A percentile compares a stretch with the other conserved stretches of the same genome.
Evolutionary conservation across 2,888 invertebrate genomes (phyloP).

Genomic region (Eupithecia abbreviata): DNA sequence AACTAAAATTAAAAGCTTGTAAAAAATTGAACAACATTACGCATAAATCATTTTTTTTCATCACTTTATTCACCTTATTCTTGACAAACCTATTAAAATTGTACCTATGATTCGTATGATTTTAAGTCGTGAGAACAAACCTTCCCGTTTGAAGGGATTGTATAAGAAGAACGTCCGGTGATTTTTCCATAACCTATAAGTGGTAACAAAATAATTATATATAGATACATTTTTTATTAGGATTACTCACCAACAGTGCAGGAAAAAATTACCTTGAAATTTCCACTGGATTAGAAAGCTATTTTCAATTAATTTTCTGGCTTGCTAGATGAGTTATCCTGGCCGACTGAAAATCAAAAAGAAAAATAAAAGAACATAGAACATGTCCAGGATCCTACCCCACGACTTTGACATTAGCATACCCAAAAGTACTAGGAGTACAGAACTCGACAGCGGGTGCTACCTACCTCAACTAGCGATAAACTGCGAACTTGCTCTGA

Average conservation of each 20-base stretch:
- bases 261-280: no score
- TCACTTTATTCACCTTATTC: not conserved
- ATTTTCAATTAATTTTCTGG: no score
- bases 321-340: not conserved
- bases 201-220: no score
- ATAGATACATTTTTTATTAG: no score
- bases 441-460: slow-evolving; percentile 27
- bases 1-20: no score
- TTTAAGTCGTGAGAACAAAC: not conserved
- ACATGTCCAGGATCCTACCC: not conserved
- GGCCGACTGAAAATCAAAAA: not conserved
- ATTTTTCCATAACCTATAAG: not conserved
- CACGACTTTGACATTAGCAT: slow-evolving; percentile 1
- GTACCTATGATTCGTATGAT: not conserved
- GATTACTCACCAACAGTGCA: no score
- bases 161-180: not conserved
- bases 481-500: slow-evolving; percentile 47
- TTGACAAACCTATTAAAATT: not conserved
- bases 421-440: slow-evolving; percentile 28
- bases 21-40: no score
- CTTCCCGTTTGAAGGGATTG: not conserved
- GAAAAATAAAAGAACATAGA: not conserved
- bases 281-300: no score
- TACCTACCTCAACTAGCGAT: slow-evolving; percentile 32
- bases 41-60: no score